Evolutionary conservation across 2,797 vertebrate species (phyloP).

Genomic region (Sebastes kiyomatsui): DNA sequence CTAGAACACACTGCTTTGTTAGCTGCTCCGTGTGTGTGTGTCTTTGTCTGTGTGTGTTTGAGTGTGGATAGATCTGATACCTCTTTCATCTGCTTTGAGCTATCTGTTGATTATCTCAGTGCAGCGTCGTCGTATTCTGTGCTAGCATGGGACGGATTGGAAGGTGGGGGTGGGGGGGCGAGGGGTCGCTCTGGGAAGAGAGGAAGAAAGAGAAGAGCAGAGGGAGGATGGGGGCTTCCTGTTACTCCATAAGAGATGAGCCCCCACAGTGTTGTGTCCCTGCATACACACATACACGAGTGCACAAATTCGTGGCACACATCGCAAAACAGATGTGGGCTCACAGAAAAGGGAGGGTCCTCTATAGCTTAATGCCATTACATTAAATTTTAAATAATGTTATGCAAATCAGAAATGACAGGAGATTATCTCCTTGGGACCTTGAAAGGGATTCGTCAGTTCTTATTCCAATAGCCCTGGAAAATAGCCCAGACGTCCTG

Average conservation of each 20-base stretch:
- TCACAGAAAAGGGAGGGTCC: slow-evolving; percentile 62
- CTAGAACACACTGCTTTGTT: slow-evolving; percentile 65
- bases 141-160: slow-evolving; percentile 49
- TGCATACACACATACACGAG: slow-evolving; percentile 32
- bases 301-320: slow-evolving; percentile 8
- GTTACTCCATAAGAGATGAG: slow-evolving; percentile 55
- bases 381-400: slow-evolving; percentile 85
- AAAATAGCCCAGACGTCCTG: slow-evolving; percentile 79
- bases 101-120: slow-evolving; percentile 75
- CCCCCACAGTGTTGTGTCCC: slow-evolving; percentile 37
- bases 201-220: slow-evolving; percentile 35
- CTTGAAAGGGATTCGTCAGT: slow-evolving; percentile 81
- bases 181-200: slow-evolving; percentile 40
- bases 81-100: slow-evolving; percentile 71
- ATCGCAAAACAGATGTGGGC: slow-evolving; percentile 70
- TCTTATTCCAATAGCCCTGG: slow-evolving; percentile 81
- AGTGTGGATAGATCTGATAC: slow-evolving; percentile 60
- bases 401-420: slow-evolving; percentile 86
- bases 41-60: slow-evolving; percentile 32
- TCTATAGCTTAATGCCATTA: slow-evolving; percentile 83
- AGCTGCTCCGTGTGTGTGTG: slow-evolving; percentile 18
- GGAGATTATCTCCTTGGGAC: slow-evolving; percentile 85
- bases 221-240: slow-evolving; percentile 54
- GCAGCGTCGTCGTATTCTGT: slow-evolving; percentile 44
- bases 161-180: slow-evolving; percentile 21